Base-by-base conservation (phyloP, 2,797 vertebrate species). In the Pelochelys cantorii region DNA sequence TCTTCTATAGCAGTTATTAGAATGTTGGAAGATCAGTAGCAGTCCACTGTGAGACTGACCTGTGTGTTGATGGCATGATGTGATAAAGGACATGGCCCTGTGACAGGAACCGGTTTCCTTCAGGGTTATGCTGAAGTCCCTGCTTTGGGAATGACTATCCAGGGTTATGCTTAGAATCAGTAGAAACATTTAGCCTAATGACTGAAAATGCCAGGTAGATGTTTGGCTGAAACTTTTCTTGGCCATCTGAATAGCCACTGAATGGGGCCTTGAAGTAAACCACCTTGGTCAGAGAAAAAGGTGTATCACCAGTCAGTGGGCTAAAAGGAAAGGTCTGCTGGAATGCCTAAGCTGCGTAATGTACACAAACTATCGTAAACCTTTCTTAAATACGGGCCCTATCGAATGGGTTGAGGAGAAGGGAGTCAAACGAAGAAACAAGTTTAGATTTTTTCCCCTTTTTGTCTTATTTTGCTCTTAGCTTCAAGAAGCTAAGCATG, bases 1-100 rank as follows among this genome's bases (percentile, higher is more conserved):
- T n/a, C 2, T 53, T 18, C 3, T 1, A 20, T 68, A 17, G 8
- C 31, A 65, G 29, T 37, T n/a, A 17, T 71, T 59, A 2, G 2
- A 0, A 0, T 60, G 79, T 59, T 37, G 8, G 53, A 11, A 3
- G 37, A 11, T 27, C 0, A 3, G 7, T 25, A 31, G 0, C 7
- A 22, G 25, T 75, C 42, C 74, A 48, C 52, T 11, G 12, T 27
- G 74, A 48, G 74, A 48, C 25, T 27, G 37, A 14, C 42, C 12
- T 77, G 12, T 75, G 5, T 77, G 13, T 15, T 18, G 78, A 65
- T 5, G 1, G 3, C 23, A 77, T 52, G 42, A 34, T 0, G 0
- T 18, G 14, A 11, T 17, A 9, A 34, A 55, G 79, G 1, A 0
- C 27, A 18, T 52, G 18, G 3, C 7, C 42, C 2, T 25, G 22